Evolutionary conservation across 2,797 vertebrate species (phyloP).

Genomic region (Acipenser ruthenus): DNA sequence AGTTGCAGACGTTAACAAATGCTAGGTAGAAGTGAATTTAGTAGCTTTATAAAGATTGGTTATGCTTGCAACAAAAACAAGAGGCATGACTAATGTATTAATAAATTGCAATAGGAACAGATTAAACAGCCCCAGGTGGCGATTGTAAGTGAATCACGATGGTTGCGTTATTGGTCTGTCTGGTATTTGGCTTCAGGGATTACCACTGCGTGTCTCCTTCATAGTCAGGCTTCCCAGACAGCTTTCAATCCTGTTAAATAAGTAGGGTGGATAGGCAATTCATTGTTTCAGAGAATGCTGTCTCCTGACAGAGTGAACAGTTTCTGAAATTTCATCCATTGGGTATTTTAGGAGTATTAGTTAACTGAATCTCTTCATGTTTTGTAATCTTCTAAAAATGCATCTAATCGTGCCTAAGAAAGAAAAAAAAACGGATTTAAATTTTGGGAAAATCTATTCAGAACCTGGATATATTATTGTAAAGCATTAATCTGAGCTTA

Average conservation of each 20-base stretch:
- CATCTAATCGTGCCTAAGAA: slow-evolving; percentile 12
- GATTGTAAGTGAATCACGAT: background rate
- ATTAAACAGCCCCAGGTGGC: background rate
- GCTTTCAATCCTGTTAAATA: slow-evolving; percentile 29
- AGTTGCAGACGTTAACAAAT: no score
- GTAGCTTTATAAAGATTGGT: no score
- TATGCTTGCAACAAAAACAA: no score
- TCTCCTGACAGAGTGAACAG: slow-evolving; percentile 37
- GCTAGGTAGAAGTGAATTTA: no score
- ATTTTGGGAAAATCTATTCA: slow-evolving; percentile 16
- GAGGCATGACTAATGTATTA: background rate
- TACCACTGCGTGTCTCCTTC: slow-evolving; percentile 23
- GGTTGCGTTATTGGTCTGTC: background rate
- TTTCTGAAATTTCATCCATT: slow-evolving; percentile 62
- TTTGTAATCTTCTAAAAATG: slow-evolving; percentile 46
- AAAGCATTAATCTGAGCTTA: no score
- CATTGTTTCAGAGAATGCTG: slow-evolving; percentile 56
- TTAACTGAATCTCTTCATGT: slow-evolving; percentile 39
- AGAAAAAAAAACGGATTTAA: slow-evolving; percentile 30
- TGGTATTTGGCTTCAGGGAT: slow-evolving; percentile 17
- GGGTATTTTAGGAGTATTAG: slow-evolving; percentile 37
- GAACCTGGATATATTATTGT: slow-evolving; percentile 6
- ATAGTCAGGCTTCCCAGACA: slow-evolving; percentile 22
- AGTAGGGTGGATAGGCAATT: slow-evolving; percentile 44
- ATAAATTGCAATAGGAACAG: background rate